A percentile compares a stretch with the other conserved stretches of the same genome.
These are phyloP conservation scores for Thera britannica DNA, from an alignment of 2,888 invertebrate genomes.

Conservation along the genomic window DNA sequence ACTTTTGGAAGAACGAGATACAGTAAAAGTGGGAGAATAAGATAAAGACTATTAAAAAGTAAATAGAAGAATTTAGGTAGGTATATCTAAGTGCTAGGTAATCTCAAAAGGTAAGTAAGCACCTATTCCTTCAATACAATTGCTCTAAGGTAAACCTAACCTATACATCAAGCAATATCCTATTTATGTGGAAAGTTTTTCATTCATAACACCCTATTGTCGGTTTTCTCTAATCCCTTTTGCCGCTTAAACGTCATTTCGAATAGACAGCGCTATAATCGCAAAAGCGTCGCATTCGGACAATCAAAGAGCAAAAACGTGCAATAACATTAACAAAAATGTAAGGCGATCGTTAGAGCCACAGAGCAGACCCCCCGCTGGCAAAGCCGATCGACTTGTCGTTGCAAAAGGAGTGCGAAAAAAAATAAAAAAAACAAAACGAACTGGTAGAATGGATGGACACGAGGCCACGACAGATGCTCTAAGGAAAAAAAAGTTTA, in stretches of 20 bases:
- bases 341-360: constrained; percentile 72
- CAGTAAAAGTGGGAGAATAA: too few species aligned
- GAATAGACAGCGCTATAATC: constrained; percentile 59
- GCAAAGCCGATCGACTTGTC: constrained; percentile 74
- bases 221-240: constrained; percentile 62
- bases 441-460: constrained; percentile 67
- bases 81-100: too few species aligned
- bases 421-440: constrained; percentile 51
- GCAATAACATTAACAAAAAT: constrained; percentile 66
- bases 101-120: too few species aligned
- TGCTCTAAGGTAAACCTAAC: constrained; percentile 37
- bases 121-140: constrained; percentile 15
- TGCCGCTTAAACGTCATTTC: constrained; percentile 61
- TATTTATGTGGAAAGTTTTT: constrained; percentile 42
- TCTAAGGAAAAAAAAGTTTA: constrained; percentile 53
- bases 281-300: constrained; percentile 78
- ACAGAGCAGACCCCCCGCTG: constrained; percentile 73
- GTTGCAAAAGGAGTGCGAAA: constrained; percentile 60
- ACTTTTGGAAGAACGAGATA: too few species aligned
- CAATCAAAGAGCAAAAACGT: constrained; percentile 74
- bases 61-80: too few species aligned
- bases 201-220: constrained; percentile 52
- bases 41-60: too few species aligned
- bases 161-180: constrained; percentile 36
- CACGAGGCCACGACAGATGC: constrained; percentile 80